phyloP scores from a whole-genome alignment of 2,113 vertebrate genomes.

The Corythornis vintsioides region DNA sequence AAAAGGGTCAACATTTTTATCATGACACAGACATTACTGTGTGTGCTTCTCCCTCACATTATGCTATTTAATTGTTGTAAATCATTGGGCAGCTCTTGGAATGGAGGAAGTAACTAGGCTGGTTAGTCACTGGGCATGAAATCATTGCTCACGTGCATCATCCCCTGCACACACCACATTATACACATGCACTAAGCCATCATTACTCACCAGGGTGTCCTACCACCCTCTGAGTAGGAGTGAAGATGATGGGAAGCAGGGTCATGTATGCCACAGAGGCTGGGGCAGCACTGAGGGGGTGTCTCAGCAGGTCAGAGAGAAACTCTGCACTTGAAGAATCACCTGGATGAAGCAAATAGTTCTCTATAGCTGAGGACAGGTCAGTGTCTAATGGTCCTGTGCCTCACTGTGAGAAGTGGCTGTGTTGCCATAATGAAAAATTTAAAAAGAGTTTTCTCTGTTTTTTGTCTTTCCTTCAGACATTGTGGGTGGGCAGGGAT shows the following conservation, averaged over 20 bases:
- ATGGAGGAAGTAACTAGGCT: not conserved
- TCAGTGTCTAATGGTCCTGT: not conserved
- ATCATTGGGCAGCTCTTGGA: not conserved
- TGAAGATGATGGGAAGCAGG: not conserved
- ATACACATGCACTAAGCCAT: rapidly evolving
- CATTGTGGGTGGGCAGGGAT: rapidly evolving
- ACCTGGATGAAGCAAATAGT: not conserved
- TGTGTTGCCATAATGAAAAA: not conserved
- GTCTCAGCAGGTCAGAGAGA: not conserved
- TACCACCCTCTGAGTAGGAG: not conserved
- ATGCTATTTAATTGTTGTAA: not conserved
- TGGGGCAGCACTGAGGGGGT: rapidly evolving
- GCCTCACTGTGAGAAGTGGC: not conserved
- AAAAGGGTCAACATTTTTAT: not conserved
- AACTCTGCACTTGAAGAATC: not conserved
- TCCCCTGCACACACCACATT: rapidly evolving
- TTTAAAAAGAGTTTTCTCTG: not conserved
- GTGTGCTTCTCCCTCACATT: not conserved
- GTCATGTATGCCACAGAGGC: not conserved
- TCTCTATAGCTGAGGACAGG: not conserved
- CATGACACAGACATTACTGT: not conserved
- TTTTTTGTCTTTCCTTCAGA: not conserved
- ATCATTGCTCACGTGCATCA: rapidly evolving
- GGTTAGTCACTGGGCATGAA: not conserved
- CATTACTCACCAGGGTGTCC: rapidly evolving